Base-by-base conservation (phyloP, 2,113 vertebrate genomes). In the Hucho hucho region DNA sequence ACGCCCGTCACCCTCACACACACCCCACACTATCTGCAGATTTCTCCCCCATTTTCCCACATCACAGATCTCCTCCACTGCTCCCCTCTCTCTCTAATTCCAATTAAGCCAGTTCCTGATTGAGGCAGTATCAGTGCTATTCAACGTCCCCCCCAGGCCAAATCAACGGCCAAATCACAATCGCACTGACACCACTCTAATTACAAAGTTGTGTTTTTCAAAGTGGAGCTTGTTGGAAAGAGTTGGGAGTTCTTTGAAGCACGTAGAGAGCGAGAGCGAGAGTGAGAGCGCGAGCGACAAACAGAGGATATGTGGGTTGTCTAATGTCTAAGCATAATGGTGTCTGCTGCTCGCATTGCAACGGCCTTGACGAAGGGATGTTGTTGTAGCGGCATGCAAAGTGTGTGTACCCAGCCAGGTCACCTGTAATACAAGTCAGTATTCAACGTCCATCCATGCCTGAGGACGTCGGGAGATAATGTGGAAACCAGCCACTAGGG, bases 161-260 rank as follows among this genome's bases (percentile, higher is more conserved):
- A 84, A 88, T 91, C 84, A 81, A 75, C 24, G 72, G 81, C 81
- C 75, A 68, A 75, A 83, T 82, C 85, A 77, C 83, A 88, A 91
- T 91, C 69, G 83, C 79, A 75, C 75, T 90, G 88, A 91, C 86
- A 81, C 75, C 68, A 70, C 73, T 81, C 88, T 92, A 90, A 92
- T 91, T 90, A 79, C 78, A 91, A 89, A 85, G 81, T 84, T 83
- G 77, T 66, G 79, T 20, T 67, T 16, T 13, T 14, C 64, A 65
- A 26, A 13, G 64, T 18, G n/a, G n/a, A 69, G 75, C 79, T 79
- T 82, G 75, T 81, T 83, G 75, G 77, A 86, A 72, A 80, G 80
- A 83, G 69, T 73, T 77, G 71, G 6, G n/a, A 72, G 68, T 81
- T 79, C 82, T 89, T 86, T 89, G 86, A 90, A 87, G 86, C 77